A percentile compares a stretch with the other conserved stretches of the same genome.
phyloP scores from a whole-genome alignment of 2,797 vertebrate species.

The Manis pentadactyla region DNA sequence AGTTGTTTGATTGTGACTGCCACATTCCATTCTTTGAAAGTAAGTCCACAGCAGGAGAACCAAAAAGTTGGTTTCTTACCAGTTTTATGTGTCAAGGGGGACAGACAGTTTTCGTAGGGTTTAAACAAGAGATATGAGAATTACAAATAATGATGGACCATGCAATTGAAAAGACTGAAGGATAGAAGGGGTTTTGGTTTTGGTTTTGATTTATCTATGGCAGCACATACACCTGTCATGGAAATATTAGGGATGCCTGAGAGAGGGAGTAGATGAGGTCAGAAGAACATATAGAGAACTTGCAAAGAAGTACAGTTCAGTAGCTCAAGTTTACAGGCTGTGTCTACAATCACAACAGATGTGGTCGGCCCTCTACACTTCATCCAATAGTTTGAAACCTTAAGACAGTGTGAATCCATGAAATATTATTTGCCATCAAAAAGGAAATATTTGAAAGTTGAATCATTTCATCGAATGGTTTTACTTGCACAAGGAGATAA shows the following conservation, averaged over 20 bases:
- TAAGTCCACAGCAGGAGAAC: not conserved
- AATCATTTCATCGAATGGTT: not conserved
- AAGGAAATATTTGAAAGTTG: slow-evolving; percentile 16
- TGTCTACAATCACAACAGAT: not conserved
- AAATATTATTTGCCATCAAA: not conserved
- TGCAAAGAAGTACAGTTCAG: not conserved
- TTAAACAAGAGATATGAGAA: not conserved
- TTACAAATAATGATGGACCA: too few species aligned
- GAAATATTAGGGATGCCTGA: not conserved
- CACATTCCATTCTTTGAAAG: not conserved
- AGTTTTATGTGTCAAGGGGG: not conserved
- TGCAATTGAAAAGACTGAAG: not conserved
- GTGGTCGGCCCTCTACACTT: not conserved
- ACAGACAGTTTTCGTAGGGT: not conserved
- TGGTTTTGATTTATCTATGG: not conserved
- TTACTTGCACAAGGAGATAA: not conserved
- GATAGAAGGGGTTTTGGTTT: not conserved
- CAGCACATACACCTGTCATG: not conserved
- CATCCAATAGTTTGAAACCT: not conserved
- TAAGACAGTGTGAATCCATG: not conserved
- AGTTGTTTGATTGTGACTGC: not conserved
- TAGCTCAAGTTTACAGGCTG: not conserved
- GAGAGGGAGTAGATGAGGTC: not conserved
- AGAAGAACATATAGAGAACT: not conserved
- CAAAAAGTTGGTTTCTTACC: not conserved